Evolutionary conservation across 2,113 vertebrate species (phyloP), one percentile per base, ranked within the genome.

Genomic region (Sinocyclocheilus grahami): DNA sequence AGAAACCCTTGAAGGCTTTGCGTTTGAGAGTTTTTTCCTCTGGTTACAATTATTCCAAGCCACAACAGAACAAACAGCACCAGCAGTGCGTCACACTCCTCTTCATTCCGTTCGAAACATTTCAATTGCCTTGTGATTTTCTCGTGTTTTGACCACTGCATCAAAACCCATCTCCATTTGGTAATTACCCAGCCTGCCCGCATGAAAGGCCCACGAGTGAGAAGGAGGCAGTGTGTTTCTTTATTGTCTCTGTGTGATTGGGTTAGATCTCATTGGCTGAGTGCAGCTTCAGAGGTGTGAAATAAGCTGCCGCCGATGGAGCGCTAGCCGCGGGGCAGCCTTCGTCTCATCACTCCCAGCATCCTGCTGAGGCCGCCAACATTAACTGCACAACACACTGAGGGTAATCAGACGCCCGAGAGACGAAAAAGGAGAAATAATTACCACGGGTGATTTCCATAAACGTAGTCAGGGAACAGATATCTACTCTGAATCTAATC

Each of bases 341-440:
- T 85, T 74, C 55, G 96, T 96, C 96, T 96, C 97, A 97, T 97
- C 97, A 96, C 95, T 96, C 95, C 95, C 60, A 94, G 91, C 93
- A 94, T 96, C 97, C 97, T 94, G 95, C 97, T 97, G 97, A 88
- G 96, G 95, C 94, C 94, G 94, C 94, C 96, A 96, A 95, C 96
- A 97, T 97, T 97, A 97, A 96, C 96, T 97, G 96, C 96, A 95
- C 96, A 97, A 97, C 97, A 97, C 96, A 96, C 95, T 97, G 94
- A 93, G 94, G 95, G 95, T 98, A 97, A 97, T 97, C 96, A 97
- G 95, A 94, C 92, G 85, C 94, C 93, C 94, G 93, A 92, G 88
- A 86, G 87, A 92, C 93, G 92, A 89, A 24, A 89, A 91, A 91
- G 85, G n/a, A 87, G 83, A 87, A 92, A 90, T 92, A 89, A 90